Base-by-base conservation (phyloP, 1,140 invertebrate genomes). In the Zaprionus camerounensis region DNA sequence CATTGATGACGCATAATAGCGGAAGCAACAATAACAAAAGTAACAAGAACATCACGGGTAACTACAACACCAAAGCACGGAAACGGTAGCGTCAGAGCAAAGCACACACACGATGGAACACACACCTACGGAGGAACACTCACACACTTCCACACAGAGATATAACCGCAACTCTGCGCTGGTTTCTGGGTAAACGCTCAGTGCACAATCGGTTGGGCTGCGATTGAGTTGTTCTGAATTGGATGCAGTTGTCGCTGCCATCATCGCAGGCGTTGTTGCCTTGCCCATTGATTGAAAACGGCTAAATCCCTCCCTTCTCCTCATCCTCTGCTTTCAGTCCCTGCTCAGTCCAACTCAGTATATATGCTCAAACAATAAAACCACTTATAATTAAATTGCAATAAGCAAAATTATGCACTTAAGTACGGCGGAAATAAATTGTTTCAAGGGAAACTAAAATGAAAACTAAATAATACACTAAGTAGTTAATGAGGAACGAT, bases 1-100 rank as follows among this genome's bases (percentile, higher is more conserved):
- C 74, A 76, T 72, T 76, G 74, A 63, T 75, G 66, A 51, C 66
- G 58, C 38, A 63, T 70, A 74, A 69, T 56, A 57, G 72, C 66
- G 72, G 72, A 57, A 70, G 31, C 57, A 62, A 51, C 59, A 64
- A 65, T 26, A 65, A 62, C 57, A 56, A 51, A 49, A 64, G 59
- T 26, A 61, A 62, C 62, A 66, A 71, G 17, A 65, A 15, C 38
- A n/a, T 2, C 38, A 17, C 31, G 9, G 71, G 71, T 44, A 68
- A 46, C 62, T 62, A 71, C 46, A 65, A 5, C 38, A 41, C 15
- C 15, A 17, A 70, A 11, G 53, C 15, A 44, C 34, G 53, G 31
- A 64, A 59, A 51, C 26, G 31, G 11, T 28, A 38, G n/a, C 44
- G 36, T 34, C 61, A 28, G 46, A 53, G 20, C 67, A 68, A 68